These are phyloP conservation scores for Caenorhabditis sp. DNA, from an alignment of 2,888 invertebrate genomes.

Conservation along the genomic window DNA sequence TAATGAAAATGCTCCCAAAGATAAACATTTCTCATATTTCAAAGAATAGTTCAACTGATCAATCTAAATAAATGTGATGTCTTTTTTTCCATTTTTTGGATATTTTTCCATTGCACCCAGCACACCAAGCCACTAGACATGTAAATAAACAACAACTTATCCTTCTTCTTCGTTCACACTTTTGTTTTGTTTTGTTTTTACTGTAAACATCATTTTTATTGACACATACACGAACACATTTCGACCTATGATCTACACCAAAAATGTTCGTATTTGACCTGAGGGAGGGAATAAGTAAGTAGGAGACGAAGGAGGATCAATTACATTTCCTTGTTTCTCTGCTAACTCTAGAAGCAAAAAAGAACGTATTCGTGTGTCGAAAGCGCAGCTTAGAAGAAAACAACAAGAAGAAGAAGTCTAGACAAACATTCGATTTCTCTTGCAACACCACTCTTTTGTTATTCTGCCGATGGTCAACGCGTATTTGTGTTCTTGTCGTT, in stretches of 20 bases:
- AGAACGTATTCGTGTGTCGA: slow-evolving; percentile 21
- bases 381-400: slow-evolving; percentile 16
- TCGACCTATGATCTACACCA: background rate
- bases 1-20: no score
- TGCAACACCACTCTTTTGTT: slow-evolving; percentile 12
- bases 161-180: background rate
- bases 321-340: background rate
- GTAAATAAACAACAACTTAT: background rate
- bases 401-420: slow-evolving; percentile 33
- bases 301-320: no score
- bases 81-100: no score
- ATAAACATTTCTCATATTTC: background rate
- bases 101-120: background rate
- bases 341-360: background rate
- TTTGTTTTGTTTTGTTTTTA: background rate
- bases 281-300: no score
- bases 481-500: background rate
- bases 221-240: background rate
- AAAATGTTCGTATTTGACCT: background rate
- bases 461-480: slow-evolving; percentile 1
- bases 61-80: background rate
- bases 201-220: background rate
- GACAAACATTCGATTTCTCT: slow-evolving; percentile 21
- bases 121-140: background rate
- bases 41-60: no score